Evolutionary conservation across 2,797 vertebrate genomes (phyloP).

Genomic region (Rhinichthys osculus): DNA sequence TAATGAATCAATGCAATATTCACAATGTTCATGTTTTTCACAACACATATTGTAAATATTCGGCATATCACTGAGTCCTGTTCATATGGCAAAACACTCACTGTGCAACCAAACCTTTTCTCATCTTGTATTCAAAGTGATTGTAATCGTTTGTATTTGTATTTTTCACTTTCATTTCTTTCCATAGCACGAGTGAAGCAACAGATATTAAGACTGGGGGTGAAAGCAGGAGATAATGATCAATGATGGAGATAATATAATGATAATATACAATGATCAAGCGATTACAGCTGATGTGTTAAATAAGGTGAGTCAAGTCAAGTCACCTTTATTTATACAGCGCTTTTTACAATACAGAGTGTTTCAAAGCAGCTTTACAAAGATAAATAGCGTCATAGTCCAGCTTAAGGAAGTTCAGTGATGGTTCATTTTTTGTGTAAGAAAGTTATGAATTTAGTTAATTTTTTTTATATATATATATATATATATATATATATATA

Average conservation of each 20-base stretch:
- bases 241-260: too few species aligned
- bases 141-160: neutral
- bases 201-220: neutral
- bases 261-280: neutral
- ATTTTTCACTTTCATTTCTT: neutral
- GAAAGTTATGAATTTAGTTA: too few species aligned
- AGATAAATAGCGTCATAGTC: too few species aligned
- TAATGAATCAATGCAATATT: neutral
- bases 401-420: too few species aligned
- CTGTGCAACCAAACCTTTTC: neutral
- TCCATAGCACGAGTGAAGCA: neutral
- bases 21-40: too few species aligned
- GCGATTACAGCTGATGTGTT: neutral
- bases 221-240: slow-evolving; percentile 15
- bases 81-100: neutral
- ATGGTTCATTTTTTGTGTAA: too few species aligned
- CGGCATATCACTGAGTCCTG: neutral
- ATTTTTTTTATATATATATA: too few species aligned
- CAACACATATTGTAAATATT: too few species aligned
- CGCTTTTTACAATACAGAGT: too few species aligned
- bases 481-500: too few species aligned
- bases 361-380: too few species aligned
- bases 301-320: neutral
- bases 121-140: neutral
- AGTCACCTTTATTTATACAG: too few species aligned